Conservation (phyloP, 2,113 vertebrate genomes). For the Aptenodytes patagonicus region DNA sequence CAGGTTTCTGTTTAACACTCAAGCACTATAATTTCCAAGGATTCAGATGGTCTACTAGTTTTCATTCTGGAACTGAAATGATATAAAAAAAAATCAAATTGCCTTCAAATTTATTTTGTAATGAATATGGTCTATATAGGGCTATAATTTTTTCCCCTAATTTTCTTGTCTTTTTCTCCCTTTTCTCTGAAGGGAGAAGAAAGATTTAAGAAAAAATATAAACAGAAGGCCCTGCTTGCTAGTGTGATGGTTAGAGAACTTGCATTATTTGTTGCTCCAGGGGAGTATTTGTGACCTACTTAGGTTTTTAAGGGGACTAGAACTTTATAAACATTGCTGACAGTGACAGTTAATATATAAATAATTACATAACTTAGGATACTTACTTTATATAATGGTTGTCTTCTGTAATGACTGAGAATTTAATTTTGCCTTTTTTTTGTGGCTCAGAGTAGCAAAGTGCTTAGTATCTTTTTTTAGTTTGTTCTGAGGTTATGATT, state of each 20-base stretch:
- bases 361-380: neutral
- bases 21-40: neutral
- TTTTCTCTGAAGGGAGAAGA: neutral
- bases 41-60: neutral
- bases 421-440: neutral
- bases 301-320: neutral
- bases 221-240: neutral
- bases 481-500: neutral
- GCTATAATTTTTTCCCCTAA: neutral
- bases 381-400: neutral
- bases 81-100: neutral
- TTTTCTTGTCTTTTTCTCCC: neutral
- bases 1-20: neutral
- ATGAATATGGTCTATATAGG: neutral
- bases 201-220: neutral
- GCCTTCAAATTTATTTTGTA: neutral
- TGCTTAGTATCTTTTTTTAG: neutral
- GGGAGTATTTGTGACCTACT: neutral
- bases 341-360: neutral
- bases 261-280: neutral
- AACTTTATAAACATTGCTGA: neutral
- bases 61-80: neutral
- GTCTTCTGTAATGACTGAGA: neutral
- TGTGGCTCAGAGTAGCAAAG: neutral
- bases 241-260: neutral